Conservation (phyloP, 2,113 vertebrate genomes). For the Urocitellus parryii region DNA sequence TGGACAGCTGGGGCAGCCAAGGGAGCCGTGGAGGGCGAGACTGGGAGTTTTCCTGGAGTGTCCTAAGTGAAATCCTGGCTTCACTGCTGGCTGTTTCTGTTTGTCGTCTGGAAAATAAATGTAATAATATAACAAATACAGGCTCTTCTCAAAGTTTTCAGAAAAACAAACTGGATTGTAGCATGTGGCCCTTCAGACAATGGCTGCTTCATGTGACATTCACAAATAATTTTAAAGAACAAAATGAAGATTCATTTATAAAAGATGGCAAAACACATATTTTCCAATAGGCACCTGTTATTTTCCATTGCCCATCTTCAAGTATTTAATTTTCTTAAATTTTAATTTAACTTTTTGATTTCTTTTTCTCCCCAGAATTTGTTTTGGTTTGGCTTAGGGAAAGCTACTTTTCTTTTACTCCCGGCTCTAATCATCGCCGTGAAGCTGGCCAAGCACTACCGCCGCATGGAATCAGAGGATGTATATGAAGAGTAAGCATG, state of each 20-base stretch:
- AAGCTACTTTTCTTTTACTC: constrained; percentile 92
- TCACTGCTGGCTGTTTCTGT: not conserved
- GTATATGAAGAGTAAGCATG: constrained; percentile 97
- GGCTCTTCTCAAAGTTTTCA: not conserved
- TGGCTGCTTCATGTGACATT: not conserved
- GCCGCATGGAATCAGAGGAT: constrained; percentile 98
- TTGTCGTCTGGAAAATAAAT: not conserved
- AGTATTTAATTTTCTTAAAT: not conserved
- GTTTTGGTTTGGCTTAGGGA: constrained; percentile 97
- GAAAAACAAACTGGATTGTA: not conserved
- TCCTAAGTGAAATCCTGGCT: not conserved
- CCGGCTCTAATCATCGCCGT: constrained; percentile 95
- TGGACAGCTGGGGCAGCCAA: not conserved
- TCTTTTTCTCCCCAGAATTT: constrained; percentile 90
- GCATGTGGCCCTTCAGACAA: fast-evolving
- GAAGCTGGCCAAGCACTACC: constrained; percentile 96
- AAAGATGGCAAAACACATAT: not conserved
- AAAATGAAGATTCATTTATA: not conserved
- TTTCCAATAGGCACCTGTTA: not conserved
- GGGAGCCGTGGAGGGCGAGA: fast-evolving
- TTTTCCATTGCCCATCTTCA: not conserved
- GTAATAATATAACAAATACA: not conserved
- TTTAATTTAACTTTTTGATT: not conserved
- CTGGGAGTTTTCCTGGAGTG: fast-evolving
- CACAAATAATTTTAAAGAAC: not conserved